These are phyloP conservation scores for Caenorhabditis inopinata DNA, from an alignment of 1,140 invertebrate species.

Conservation along the genomic window DNA sequence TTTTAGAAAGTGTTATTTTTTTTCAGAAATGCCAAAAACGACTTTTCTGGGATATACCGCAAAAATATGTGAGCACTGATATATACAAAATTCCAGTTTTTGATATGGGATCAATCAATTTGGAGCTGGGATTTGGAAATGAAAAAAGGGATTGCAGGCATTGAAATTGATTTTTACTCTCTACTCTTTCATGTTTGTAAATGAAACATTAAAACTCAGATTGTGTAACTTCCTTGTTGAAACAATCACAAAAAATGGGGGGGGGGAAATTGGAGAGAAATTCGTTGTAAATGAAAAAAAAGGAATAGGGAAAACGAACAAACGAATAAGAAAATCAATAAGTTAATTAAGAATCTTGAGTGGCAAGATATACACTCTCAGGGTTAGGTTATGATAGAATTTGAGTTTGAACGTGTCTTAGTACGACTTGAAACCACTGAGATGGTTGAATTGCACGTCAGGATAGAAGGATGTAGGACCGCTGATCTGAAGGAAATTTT, in stretches of 20 bases:
- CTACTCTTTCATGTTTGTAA: no score
- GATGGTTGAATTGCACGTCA: conserved; percentile 21
- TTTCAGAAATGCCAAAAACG: conserved; percentile 20
- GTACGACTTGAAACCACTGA: conserved; percentile 24
- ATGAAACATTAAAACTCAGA: no score
- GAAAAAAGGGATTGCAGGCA: conserved; percentile 22
- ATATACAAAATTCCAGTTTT: conserved; percentile 11
- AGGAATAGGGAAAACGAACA: no score
- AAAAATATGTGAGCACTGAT: conserved; percentile 7
- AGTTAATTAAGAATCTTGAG: no score
- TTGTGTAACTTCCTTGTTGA: no score
- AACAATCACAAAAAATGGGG: no score
- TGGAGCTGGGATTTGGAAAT: conserved; percentile 15
- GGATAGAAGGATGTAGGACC: conserved; percentile 38
- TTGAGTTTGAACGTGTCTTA: no score
- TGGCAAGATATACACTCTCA: no score
- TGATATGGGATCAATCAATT: background rate
- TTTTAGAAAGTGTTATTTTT: background rate
- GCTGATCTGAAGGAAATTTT: conserved; percentile 43
- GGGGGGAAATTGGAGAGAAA: no score
- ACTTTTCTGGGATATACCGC: background rate
- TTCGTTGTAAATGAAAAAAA: no score
- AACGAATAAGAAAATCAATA: no score
- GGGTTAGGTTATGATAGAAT: no score
- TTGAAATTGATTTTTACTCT: background rate